phyloP scores from a whole-genome alignment of 2,888 invertebrate species.

The Oscheius sp. region DNA sequence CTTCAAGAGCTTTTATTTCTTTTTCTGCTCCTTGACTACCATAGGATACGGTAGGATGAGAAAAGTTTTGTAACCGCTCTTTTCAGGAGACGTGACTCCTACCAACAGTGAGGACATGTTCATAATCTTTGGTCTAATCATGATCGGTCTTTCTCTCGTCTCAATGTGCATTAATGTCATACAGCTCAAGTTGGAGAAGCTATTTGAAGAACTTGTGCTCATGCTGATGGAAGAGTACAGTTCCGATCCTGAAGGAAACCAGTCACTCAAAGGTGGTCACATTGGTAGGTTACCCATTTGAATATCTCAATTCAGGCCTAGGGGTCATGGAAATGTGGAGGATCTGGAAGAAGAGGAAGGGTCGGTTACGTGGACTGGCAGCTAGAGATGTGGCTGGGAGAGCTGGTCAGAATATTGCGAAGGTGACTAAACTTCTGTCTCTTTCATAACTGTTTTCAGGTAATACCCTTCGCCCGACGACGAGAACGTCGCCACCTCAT shows the following conservation, averaged over 20 bases:
- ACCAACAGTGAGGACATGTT: slow-evolving; percentile 72
- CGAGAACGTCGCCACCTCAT: slow-evolving; percentile 23
- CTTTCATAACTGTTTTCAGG: slow-evolving; percentile 37
- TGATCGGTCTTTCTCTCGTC: slow-evolving; percentile 71
- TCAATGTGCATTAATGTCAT: slow-evolving; percentile 69
- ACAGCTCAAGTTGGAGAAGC: slow-evolving; percentile 63
- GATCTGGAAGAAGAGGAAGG: slow-evolving; percentile 65
- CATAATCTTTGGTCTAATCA: slow-evolving; percentile 70
- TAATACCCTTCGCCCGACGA: slow-evolving; percentile 56
- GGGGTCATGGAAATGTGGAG: slow-evolving; percentile 70
- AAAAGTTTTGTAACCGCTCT: not conserved
- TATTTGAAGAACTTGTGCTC: slow-evolving; percentile 68
- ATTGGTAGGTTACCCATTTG: slow-evolving; percentile 48
- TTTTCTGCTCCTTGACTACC: slow-evolving; percentile 72
- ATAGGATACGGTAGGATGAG: slow-evolving; percentile 69
- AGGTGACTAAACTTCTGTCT: slow-evolving; percentile 36
- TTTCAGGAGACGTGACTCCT: slow-evolving; percentile 71
- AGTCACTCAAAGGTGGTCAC: slow-evolving; percentile 52
- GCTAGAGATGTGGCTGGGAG: slow-evolving; percentile 50
- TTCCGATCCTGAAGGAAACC: slow-evolving; percentile 58
- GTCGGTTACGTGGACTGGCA: slow-evolving; percentile 42
- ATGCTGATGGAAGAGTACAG: slow-evolving; percentile 71
- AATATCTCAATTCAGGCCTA: slow-evolving; percentile 14
- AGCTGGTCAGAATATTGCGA: slow-evolving; percentile 54
- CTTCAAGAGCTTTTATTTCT: slow-evolving; percentile 73